Evolutionary conservation across 2,888 invertebrate genomes (phyloP), one percentile per base, ranked within the genome.

Genomic region (Antitype chi): DNA sequence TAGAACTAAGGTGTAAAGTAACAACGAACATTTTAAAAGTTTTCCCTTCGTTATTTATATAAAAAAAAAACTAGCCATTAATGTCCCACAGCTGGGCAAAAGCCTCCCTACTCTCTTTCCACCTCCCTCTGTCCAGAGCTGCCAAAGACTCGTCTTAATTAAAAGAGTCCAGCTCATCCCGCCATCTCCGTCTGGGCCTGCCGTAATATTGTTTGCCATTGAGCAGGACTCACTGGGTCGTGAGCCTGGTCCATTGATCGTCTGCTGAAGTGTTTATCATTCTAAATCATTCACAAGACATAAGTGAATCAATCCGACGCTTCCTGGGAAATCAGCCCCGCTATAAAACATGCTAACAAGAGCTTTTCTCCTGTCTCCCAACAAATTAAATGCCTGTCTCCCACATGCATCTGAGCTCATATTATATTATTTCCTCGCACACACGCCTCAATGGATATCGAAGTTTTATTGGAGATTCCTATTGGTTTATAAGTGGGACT

Each of bases 391-490:
- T 52, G 62, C n/a, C 59, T 47, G 25, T 55, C 47, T n/a, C 13
- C 43, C n/a, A 32, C 47, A 49, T 67, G 66, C 76, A 66, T 32
- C 53, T 74, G 38, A 32, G 70, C 20, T 62, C 66, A 52, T 72
- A 13, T 11, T 47, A 47, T 13, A 43, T 47, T 47, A 83, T 70
- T 52, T 55, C 20, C 32, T 59, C n/a, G 49, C 66, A 32, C 17
- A 55, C 32, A 57, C 11, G 43, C 32, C 15, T 63, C 25, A 60
- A 66, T 52, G 38, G 28, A 32, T n/a, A 9, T 20, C 23, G 17
- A 13, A 63, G 52, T 84, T 74, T 17, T 15, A 84, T 84, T 84
- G 67, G 52, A 84, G 77, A 82, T 84, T 84, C 63, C 63, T 60
- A 63, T 64, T 43, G 52, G 20, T 53, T 59, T 62, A 70, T 67